Evolutionary conservation across 2,888 invertebrate species (phyloP).

Genomic region (Zonitis immaculata): DNA sequence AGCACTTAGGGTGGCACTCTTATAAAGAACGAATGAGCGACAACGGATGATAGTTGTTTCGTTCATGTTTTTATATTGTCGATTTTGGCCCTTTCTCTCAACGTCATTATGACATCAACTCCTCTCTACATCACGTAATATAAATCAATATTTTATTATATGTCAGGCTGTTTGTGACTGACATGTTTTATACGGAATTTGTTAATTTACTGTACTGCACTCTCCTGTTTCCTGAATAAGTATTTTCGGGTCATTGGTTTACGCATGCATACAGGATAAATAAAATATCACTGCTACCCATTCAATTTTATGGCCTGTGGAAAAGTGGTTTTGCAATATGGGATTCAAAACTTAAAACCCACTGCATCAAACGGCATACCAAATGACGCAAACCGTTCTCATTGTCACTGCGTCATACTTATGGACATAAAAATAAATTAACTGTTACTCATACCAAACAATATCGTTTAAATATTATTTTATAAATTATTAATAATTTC

Average conservation of each 20-base stretch:
- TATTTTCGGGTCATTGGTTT: slow-evolving; percentile 45
- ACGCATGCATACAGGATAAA: slow-evolving; percentile 42
- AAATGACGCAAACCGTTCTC: slow-evolving; percentile 28
- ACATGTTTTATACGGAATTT: slow-evolving; percentile 40
- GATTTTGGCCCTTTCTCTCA: slow-evolving; percentile 26
- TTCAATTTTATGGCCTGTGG: slow-evolving; percentile 43
- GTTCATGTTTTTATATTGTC: slow-evolving; percentile 35
- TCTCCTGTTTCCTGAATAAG: slow-evolving; percentile 36
- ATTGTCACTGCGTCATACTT: slow-evolving; percentile 11
- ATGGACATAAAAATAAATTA: neutral
- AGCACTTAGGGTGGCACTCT: slow-evolving; percentile 37
- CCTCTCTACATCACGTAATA: slow-evolving; percentile 32
- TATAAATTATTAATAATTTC: too few relatives aligned
- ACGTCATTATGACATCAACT: slow-evolving; percentile 38
- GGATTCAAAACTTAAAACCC: slow-evolving; percentile 40
- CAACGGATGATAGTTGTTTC: slow-evolving; percentile 20
- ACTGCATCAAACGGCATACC: slow-evolving; percentile 37
- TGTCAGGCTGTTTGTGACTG: slow-evolving; percentile 36
- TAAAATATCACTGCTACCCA: slow-evolving; percentile 44
- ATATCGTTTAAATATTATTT: too few relatives aligned
- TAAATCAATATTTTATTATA: slow-evolving; percentile 46
- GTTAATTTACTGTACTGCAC: slow-evolving; percentile 37
- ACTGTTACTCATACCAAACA: slow-evolving; percentile 1
- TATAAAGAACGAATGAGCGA: slow-evolving; percentile 13
- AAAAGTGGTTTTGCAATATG: slow-evolving; percentile 42